Conservation (phyloP, 2,888 invertebrate genomes). For the Shargacucullia verbasci region DNA sequence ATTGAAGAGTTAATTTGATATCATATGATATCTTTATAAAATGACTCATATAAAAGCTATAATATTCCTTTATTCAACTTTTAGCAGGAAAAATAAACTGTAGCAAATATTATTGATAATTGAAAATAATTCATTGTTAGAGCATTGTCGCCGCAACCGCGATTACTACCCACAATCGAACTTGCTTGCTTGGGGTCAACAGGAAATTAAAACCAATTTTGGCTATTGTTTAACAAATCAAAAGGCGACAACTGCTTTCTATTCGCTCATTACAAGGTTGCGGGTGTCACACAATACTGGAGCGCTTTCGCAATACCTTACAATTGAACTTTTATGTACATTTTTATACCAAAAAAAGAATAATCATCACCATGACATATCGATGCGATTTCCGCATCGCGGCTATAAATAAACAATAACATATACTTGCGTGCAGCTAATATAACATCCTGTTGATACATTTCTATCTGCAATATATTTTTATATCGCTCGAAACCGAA, state of each 20-base stretch:
- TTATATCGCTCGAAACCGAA: slow-evolving; percentile 77
- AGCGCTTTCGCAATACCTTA: slow-evolving; percentile 82
- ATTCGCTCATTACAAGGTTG: slow-evolving; percentile 82
- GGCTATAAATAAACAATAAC: slow-evolving; percentile 85
- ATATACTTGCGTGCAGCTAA: slow-evolving; percentile 74
- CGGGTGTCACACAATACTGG: slow-evolving; percentile 80
- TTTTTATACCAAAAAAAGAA: slow-evolving; percentile 81
- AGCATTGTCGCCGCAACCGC: slow-evolving; percentile 29
- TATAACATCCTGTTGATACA: slow-evolving; percentile 71
- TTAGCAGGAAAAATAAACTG: slow-evolving; percentile 43
- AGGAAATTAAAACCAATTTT: slow-evolving; percentile 76
- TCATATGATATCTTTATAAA: slow-evolving; percentile 5
- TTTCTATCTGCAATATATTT: slow-evolving; percentile 75
- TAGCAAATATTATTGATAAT: slow-evolving; percentile 18
- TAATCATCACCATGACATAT: slow-evolving; percentile 82
- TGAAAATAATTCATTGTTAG: slow-evolving; percentile 25
- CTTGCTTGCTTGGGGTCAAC: slow-evolving; percentile 52
- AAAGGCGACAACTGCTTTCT: slow-evolving; percentile 81
- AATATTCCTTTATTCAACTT: slow-evolving; percentile 12
- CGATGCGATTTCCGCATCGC: slow-evolving; percentile 81
- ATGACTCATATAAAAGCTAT: slow-evolving; percentile 14
- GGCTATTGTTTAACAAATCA: slow-evolving; percentile 77
- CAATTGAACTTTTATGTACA: slow-evolving; percentile 79
- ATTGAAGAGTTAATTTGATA: neutral
- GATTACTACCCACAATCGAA: slow-evolving; percentile 28